These are phyloP conservation scores for Sapayoa aenigma DNA, from an alignment of 2,113 vertebrate species.

Conservation along the genomic window DNA sequence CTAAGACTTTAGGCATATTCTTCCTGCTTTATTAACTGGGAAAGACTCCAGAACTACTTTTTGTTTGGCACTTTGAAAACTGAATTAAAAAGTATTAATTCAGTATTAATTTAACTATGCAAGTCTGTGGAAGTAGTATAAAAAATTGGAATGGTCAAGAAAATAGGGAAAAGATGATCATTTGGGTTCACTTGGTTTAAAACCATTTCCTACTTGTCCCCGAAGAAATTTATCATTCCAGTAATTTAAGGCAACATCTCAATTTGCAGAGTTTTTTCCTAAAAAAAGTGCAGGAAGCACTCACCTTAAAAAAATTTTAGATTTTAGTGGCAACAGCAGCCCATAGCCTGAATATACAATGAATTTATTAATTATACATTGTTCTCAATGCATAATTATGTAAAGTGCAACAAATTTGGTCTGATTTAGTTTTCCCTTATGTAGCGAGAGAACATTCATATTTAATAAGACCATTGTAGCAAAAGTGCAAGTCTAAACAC, in stretches of 20 bases:
- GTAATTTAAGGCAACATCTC: neutral
- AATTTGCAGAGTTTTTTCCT: neutral
- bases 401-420: constrained; percentile 58
- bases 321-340: neutral
- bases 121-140: neutral
- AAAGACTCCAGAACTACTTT: constrained; percentile 23
- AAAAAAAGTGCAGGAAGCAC: neutral
- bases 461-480: constrained; percentile 33
- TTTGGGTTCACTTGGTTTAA: neutral
- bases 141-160: neutral
- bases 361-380: constrained; percentile 65
- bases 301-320: neutral
- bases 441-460: constrained; percentile 45
- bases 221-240: neutral
- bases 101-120: neutral
- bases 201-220: neutral
- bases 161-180: neutral
- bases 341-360: constrained; percentile 11
- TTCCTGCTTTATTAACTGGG: neutral
- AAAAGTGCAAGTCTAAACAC: constrained; percentile 44
- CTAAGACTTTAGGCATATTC: neutral
- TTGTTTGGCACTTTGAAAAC: constrained; percentile 30
- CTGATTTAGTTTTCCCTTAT: constrained; percentile 45
- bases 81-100: constrained; percentile 50
- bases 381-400: constrained; percentile 57